Percentiles rank a stretch among this genome's conserved stretches.
Evolutionary conservation across 1,140 invertebrate genomes (phyloP).

Genomic region (Meloidogyne exigua): DNA sequence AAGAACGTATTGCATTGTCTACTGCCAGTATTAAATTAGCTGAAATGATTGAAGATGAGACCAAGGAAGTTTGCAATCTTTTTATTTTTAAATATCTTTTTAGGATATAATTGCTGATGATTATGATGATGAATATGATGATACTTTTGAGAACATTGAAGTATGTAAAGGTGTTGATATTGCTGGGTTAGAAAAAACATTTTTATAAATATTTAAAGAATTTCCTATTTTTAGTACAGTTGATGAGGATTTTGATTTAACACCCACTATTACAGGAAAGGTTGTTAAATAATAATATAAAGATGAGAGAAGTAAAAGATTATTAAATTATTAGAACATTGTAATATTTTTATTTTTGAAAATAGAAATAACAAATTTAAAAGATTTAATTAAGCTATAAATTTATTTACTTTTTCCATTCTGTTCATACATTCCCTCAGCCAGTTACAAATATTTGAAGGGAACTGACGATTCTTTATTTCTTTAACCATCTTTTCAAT

Average conservation of each 20-base stretch:
- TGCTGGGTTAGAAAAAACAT: neutral
- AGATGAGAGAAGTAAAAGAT: too few species aligned
- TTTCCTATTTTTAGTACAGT: neutral
- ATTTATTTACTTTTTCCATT: neutral
- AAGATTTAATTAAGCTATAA: neutral
- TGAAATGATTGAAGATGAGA: conserved; percentile 10
- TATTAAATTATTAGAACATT: too few species aligned
- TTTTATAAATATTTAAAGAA: neutral
- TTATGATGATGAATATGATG: conserved; percentile 26
- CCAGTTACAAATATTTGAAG: neutral
- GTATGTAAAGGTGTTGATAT: conserved; percentile 17
- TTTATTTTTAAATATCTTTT: neutral
- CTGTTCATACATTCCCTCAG: neutral
- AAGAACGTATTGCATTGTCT: neutral
- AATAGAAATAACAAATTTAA: too few species aligned
- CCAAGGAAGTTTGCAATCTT: neutral
- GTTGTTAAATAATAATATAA: too few species aligned
- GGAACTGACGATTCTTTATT: neutral
- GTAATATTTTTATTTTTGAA: too few species aligned
- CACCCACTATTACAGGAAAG: neutral
- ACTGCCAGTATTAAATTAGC: conserved; percentile 1
- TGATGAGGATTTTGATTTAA: neutral
- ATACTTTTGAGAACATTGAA: conserved; percentile 20
- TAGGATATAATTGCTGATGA: neutral
- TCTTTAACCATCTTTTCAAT: conserved; percentile 1